Evolutionary conservation across 1,140 invertebrate genomes (phyloP).

Genomic region (Bradynema listronoti): DNA sequence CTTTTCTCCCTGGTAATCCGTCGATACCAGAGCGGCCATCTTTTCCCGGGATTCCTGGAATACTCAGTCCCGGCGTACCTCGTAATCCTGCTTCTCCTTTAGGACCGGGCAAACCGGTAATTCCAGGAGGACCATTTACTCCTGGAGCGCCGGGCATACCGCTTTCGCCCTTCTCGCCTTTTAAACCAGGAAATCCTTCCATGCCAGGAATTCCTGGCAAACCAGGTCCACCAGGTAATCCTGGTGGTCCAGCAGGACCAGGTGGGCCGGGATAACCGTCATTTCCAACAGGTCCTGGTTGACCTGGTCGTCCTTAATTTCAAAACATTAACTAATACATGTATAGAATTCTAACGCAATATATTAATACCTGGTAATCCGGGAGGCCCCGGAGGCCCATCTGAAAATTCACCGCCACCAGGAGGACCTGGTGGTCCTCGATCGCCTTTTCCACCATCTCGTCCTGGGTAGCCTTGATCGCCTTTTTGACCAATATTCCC

Average conservation of each 20-base stretch:
- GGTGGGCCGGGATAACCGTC: slow-evolving; percentile 47
- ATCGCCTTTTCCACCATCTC: slow-evolving; percentile 46
- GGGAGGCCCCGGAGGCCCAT: slow-evolving; percentile 54
- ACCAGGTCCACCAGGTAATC: slow-evolving; percentile 42
- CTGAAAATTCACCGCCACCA: slow-evolving; percentile 54
- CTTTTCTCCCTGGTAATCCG: slow-evolving; percentile 54
- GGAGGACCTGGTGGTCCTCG: slow-evolving; percentile 54
- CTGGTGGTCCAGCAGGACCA: slow-evolving; percentile 50
- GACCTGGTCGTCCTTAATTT: slow-evolving; percentile 36
- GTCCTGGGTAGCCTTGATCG: slow-evolving; percentile 48
- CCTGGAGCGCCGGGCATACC: slow-evolving; percentile 48
- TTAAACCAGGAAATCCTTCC: slow-evolving; percentile 50
- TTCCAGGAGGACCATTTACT: slow-evolving; percentile 43
- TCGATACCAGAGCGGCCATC: slow-evolving; percentile 56
- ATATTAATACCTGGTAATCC: slow-evolving; percentile 42
- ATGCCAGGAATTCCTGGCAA: slow-evolving; percentile 47
- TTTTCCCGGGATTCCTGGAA: slow-evolving; percentile 55
- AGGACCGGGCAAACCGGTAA: slow-evolving; percentile 41
- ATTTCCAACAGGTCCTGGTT: slow-evolving; percentile 42
- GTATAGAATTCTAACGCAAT: neutral
- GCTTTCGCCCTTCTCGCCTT: slow-evolving; percentile 49
- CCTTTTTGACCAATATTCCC: slow-evolving; percentile 53
- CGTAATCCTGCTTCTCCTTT: slow-evolving; percentile 52
- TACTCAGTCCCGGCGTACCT: slow-evolving; percentile 53
- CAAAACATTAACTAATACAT: neutral